phyloP scores from a whole-genome alignment of 2,888 invertebrate species.

The Acrocyrtus sp. region DNA sequence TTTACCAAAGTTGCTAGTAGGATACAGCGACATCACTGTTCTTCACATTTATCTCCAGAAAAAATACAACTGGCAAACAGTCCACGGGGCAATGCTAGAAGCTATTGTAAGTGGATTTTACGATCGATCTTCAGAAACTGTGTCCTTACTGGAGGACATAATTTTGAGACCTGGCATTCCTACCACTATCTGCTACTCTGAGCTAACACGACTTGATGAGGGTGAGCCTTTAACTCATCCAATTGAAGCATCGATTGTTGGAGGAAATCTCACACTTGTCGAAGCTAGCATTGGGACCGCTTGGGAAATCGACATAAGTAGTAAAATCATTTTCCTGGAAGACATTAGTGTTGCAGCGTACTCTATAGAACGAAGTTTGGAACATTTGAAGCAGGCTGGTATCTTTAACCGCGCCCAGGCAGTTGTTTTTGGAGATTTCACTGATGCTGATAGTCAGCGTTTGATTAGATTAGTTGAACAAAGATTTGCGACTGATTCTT shows the following conservation, averaged over 20 bases:
- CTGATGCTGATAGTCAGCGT: constrained; percentile 27
- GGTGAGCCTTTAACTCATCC: constrained; percentile 6
- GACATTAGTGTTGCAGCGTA: constrained; percentile 48
- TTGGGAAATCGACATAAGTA: constrained; percentile 38
- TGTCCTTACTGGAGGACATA: constrained; percentile 18
- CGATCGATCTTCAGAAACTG: constrained; percentile 35
- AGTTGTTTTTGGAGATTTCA: constrained; percentile 56
- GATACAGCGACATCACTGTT: constrained; percentile 56
- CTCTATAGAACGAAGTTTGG: constrained; percentile 45
- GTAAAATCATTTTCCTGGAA: constrained; percentile 48
- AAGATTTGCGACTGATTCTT: constrained; percentile 41
- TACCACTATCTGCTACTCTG: constrained; percentile 26
- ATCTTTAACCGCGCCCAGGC: constrained; percentile 33
- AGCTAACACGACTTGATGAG: constrained; percentile 32
- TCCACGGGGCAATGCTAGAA: constrained; percentile 55
- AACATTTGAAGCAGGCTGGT: constrained; percentile 50
- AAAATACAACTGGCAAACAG: constrained; percentile 45
- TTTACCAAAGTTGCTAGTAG: constrained; percentile 45
- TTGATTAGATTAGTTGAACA: constrained; percentile 36
- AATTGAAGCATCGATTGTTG: constrained; percentile 30
- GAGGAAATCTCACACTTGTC: constrained; percentile 48
- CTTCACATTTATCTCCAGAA: constrained; percentile 43
- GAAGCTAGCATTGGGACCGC: constrained; percentile 47
- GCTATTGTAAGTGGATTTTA: constrained; percentile 48
- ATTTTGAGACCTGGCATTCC: constrained; percentile 33